phyloP scores from a whole-genome alignment of 2,797 vertebrate genomes.

The Clamator glandarius region DNA sequence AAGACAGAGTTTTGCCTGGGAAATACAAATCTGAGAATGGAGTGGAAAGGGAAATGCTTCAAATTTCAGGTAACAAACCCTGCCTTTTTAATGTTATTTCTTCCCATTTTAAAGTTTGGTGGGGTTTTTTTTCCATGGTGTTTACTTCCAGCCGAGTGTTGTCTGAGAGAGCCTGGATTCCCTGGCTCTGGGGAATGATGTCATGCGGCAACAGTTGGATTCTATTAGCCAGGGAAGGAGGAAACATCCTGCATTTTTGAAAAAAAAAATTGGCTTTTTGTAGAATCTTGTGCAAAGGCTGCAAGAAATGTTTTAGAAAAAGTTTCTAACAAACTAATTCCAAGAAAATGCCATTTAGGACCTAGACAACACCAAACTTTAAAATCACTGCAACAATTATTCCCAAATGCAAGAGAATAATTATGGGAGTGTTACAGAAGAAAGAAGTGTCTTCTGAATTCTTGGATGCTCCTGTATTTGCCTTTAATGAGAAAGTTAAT shows the following conservation, averaged over 20 bases:
- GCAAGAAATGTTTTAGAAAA: not conserved
- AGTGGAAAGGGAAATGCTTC: constrained; percentile 80
- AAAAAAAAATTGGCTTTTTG: constrained; percentile 7
- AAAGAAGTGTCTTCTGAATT: not conserved
- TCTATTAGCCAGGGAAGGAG: constrained; percentile 74
- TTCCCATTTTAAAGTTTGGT: not conserved
- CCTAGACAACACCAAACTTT: not conserved
- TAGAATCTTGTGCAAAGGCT: constrained; percentile 39
- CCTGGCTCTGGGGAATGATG: constrained; percentile 75
- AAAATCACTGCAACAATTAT: not conserved
- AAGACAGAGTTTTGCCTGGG: constrained; percentile 75
- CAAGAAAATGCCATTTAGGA: not conserved
- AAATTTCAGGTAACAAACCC: constrained; percentile 84
- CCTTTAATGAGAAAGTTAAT: constrained; percentile 24
- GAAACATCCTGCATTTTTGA: constrained; percentile 63
- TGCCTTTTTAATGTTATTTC: constrained; percentile 5
- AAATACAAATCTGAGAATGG: constrained; percentile 81
- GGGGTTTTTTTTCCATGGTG: not conserved
- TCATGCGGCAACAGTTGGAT: constrained; percentile 79
- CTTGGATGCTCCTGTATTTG: not conserved
- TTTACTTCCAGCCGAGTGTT: constrained; percentile 29
- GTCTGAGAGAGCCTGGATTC: constrained; percentile 59
- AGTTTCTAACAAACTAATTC: not conserved
- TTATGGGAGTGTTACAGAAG: not conserved
- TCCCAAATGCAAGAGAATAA: not conserved